Evolutionary conservation across 2,797 vertebrate genomes (phyloP).

Genomic region (Ceryle rudis): DNA sequence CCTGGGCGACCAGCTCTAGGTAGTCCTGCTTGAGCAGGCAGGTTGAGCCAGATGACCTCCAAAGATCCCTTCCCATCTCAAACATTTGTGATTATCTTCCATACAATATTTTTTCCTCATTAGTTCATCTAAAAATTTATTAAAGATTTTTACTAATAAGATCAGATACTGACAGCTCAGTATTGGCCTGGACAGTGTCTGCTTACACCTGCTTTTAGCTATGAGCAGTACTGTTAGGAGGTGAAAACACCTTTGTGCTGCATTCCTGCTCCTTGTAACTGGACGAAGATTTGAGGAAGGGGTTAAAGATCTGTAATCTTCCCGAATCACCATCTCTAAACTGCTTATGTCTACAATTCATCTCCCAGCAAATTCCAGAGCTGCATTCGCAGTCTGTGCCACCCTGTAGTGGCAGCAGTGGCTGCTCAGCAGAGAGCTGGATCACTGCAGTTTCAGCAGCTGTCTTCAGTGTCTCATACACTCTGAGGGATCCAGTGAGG

Average conservation of each 20-base stretch:
- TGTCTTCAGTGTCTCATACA: background rate
- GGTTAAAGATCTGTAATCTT: background rate
- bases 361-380: background rate
- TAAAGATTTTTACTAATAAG: background rate
- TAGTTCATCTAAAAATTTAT: background rate
- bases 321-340: background rate
- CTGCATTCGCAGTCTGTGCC: rapidly evolving
- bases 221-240: background rate
- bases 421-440: background rate
- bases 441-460: background rate
- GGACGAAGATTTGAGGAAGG: background rate
- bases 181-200: background rate
- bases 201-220: background rate
- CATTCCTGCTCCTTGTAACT: background rate
- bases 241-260: background rate
- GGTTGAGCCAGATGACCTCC: background rate
- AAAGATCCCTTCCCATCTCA: background rate
- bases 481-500: background rate
- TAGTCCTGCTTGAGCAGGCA: background rate
- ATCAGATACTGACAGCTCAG: background rate
- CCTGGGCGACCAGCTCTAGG: background rate
- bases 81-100: background rate
- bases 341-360: rapidly evolving
- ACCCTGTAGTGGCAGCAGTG: background rate
- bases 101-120: background rate